Base-by-base conservation (phyloP, 2,113 vertebrate genomes). In the Brachypodius melanocephalos region DNA sequence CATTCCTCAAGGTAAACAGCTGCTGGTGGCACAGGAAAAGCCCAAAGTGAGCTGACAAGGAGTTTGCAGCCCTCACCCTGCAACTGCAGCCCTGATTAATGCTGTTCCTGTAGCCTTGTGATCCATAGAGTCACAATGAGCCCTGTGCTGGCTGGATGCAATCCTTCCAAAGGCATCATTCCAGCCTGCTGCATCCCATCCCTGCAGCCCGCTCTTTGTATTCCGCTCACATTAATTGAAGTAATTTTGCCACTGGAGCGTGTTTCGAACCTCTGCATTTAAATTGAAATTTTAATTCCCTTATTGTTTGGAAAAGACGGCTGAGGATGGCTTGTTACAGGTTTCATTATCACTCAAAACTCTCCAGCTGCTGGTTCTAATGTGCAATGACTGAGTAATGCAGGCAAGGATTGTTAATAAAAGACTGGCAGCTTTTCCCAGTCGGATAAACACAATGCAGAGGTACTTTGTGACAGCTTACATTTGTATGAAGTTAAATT, bases 251-350 rank as follows among this genome's bases (percentile, higher is more conserved):
- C 97, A 98, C 97, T 98, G 98, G 97, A 98, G 98, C 98, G 93
- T 98, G 98, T 98, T 98, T 98, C 97, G 96, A 97, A 97, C 97
- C 98, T 98, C 98, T 98, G 98, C 98, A 98, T 98, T 98, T 98
- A 98, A 98, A 98, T 98, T 98, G 98, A 98, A 98, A 98, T 98
- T 98, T 98, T 98, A 98, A 98, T 98, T 98, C 98, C 98, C 98
- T 98, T 93, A 98, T 98, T 98, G 98, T 98, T 98, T 98, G 97
- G 97, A 97, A 94, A 98, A 98, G 98, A 96, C 32, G 59, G 97
- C 96, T 92, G 97, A 98, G 98, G 98, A 98, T 98, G 97, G 97
- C 97, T 98, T 98, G 98, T 98, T 98, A 98, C 98, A 98, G 98
- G 97, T 98, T 98, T 98, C 98, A 98, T 98, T 98, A 98, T 98